A percentile compares a stretch with the other conserved stretches of the same genome.
Evolutionary conservation across 1,140 invertebrate species (phyloP).

Genomic region (Drosophila biarmipes): DNA sequence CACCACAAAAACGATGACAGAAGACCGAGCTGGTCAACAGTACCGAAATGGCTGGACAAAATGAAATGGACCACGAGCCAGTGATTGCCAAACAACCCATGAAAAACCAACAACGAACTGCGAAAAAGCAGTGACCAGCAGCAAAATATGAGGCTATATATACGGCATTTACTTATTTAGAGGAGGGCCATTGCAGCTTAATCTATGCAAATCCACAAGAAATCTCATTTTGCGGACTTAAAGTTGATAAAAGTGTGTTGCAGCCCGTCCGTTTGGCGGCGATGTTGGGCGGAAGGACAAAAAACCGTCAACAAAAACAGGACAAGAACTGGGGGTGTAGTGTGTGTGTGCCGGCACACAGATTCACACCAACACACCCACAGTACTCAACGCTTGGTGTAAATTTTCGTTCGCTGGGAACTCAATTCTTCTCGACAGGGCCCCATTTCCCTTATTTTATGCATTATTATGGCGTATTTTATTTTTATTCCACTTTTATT

Average conservation of each 20-base stretch:
- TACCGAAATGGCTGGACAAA: slow-evolving; percentile 7
- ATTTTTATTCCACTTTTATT: slow-evolving; percentile 44
- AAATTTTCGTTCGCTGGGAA: slow-evolving; percentile 46
- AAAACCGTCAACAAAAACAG: slow-evolving; percentile 24
- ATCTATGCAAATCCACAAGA: slow-evolving; percentile 77
- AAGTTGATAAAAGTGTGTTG: slow-evolving; percentile 66
- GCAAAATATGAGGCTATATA: slow-evolving; percentile 28
- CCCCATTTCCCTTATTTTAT: slow-evolving; percentile 52
- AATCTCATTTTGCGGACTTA: slow-evolving; percentile 79
- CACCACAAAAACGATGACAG: slow-evolving; percentile 56
- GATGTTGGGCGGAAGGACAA: slow-evolving; percentile 6
- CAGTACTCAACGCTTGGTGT: slow-evolving; percentile 26
- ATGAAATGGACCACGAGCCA: slow-evolving; percentile 41
- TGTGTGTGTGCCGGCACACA: slow-evolving; percentile 4
- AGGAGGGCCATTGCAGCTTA: slow-evolving; percentile 60
- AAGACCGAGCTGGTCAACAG: slow-evolving; percentile 28
- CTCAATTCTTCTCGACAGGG: slow-evolving; percentile 34
- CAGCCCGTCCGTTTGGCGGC: slow-evolving; percentile 32
- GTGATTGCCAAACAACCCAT: slow-evolving; percentile 58
- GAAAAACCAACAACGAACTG: slow-evolving; percentile 31
- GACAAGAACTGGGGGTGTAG: not conserved
- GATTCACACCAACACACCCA: not conserved
- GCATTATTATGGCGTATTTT: slow-evolving; percentile 51
- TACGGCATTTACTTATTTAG: slow-evolving; percentile 19
- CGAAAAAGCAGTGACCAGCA: slow-evolving; percentile 33